Evolutionary conservation across 1,140 invertebrate genomes (phyloP).

Genomic region (Drosophila parabipectinata): DNA sequence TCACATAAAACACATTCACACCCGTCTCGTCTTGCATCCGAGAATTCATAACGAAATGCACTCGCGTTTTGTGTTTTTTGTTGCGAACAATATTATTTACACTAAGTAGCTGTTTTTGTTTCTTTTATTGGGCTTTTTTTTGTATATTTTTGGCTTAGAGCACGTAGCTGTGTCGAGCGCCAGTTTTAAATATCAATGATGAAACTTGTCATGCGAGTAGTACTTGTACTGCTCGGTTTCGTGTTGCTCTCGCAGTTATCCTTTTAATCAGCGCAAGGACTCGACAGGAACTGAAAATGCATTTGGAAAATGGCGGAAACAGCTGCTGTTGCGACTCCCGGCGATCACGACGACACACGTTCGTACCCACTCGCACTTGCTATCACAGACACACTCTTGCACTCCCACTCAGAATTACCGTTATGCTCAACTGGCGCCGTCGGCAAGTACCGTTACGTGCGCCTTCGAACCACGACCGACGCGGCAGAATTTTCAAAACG

Average conservation of each 20-base stretch:
- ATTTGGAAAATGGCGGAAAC: conserved; percentile 31
- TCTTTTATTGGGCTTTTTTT: conserved; percentile 1
- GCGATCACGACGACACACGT: conserved; percentile 53
- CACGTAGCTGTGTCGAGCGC: conserved; percentile 31
- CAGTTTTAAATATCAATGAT: conserved; percentile 22
- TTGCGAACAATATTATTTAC: conserved; percentile 20
- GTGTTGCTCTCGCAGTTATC: conserved; percentile 1
- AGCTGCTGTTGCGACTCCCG: conserved; percentile 9
- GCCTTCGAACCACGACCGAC: conserved; percentile 61
- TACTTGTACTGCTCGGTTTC: not conserved
- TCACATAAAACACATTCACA: conserved; percentile 68
- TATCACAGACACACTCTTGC: not conserved
- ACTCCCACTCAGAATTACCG: conserved; percentile 50
- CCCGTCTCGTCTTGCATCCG: conserved; percentile 36
- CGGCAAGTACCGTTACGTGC: conserved; percentile 48
- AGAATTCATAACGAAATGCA: conserved; percentile 52
- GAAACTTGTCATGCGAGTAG: not conserved
- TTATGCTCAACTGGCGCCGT: conserved; percentile 46
- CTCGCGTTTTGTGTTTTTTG: conserved; percentile 39
- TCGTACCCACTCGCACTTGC: conserved; percentile 28
- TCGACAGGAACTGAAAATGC: conserved; percentile 51
- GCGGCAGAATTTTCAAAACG: conserved; percentile 73
- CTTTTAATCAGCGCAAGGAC: conserved; percentile 40
- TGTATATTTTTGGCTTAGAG: conserved; percentile 1
- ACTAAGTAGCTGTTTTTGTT: conserved; percentile 6